A percentile compares a stretch with the other conserved stretches of the same genome.
Evolutionary conservation across 2,888 invertebrate genomes (phyloP).

Genomic region (Oegoconia quadripuncta): DNA sequence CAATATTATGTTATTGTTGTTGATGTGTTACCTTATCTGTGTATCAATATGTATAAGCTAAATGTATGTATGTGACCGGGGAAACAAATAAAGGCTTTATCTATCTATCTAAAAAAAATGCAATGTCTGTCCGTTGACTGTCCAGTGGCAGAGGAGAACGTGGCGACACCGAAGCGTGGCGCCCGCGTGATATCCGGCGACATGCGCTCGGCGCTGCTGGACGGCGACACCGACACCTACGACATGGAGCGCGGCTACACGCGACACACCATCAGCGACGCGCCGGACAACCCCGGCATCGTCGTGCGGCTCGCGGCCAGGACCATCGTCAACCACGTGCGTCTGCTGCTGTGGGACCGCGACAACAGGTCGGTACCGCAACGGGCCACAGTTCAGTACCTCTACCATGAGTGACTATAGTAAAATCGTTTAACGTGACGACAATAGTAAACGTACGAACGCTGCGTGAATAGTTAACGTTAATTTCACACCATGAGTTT

Average conservation of each 20-base stretch:
- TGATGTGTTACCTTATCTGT: no score
- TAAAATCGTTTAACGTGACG: no score
- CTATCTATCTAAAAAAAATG: no score
- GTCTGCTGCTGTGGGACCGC: constrained; percentile 95
- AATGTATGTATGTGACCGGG: no score
- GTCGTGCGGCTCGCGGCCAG: constrained; percentile 89
- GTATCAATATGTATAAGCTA: no score
- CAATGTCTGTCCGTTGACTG: neutral
- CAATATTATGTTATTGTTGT: no score
- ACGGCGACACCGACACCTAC: constrained; percentile 92
- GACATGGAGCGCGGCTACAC: constrained; percentile 97
- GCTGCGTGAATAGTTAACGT: no score
- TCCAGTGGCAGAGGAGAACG: constrained; percentile 93
- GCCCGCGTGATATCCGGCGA: constrained; percentile 95
- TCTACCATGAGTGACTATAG: no score
- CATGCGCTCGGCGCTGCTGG: constrained; percentile 91
- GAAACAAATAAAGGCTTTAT: no score
- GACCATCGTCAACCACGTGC: constrained; percentile 95
- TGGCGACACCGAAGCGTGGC: constrained; percentile 88
- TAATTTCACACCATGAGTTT: no score
- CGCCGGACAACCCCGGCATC: constrained; percentile 84
- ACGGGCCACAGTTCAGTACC: neutral
- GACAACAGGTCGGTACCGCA: constrained; percentile 83
- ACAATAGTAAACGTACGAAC: no score
- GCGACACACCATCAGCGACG: constrained; percentile 90